Conservation (phyloP, 1,140 invertebrate species). For the Anastrepha obliqua region DNA sequence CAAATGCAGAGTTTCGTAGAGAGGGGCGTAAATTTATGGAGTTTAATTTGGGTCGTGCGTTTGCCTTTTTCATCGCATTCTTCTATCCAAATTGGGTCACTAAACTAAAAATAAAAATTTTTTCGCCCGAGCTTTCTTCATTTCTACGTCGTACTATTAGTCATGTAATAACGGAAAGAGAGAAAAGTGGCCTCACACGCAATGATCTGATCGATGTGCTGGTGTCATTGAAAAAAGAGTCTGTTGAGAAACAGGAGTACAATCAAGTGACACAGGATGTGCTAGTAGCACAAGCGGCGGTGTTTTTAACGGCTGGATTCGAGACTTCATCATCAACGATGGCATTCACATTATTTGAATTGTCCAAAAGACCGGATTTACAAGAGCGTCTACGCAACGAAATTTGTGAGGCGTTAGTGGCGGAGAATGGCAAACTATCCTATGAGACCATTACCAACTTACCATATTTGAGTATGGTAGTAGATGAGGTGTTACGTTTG, state of each 20-base stretch:
- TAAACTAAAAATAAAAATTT: slow-evolving; percentile 63
- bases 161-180: slow-evolving; percentile 69
- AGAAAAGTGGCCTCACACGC: slow-evolving; percentile 62
- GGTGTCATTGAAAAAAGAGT: slow-evolving; percentile 70
- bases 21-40: slow-evolving; percentile 75
- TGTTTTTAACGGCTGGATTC: slow-evolving; percentile 84
- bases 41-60: slow-evolving; percentile 75
- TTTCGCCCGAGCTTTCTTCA: slow-evolving; percentile 57
- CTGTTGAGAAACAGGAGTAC: slow-evolving; percentile 58
- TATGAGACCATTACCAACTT: slow-evolving; percentile 80
- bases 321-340: slow-evolving; percentile 86
- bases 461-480: slow-evolving; percentile 79
- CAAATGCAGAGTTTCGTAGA: slow-evolving; percentile 74
- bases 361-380: slow-evolving; percentile 81
- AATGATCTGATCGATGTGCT: slow-evolving; percentile 76
- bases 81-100: slow-evolving; percentile 72
- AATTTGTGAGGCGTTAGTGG: slow-evolving; percentile 76
- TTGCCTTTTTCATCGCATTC: slow-evolving; percentile 75
- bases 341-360: slow-evolving; percentile 79
- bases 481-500: slow-evolving; percentile 74
- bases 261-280: slow-evolving; percentile 73
- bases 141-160: slow-evolving; percentile 71
- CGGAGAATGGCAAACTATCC: slow-evolving; percentile 76
- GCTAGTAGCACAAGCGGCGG: slow-evolving; percentile 81
- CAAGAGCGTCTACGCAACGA: slow-evolving; percentile 81